Evolutionary conservation across 2,888 invertebrate species (phyloP).

Genomic region (Mechanitis messenoides): DNA sequence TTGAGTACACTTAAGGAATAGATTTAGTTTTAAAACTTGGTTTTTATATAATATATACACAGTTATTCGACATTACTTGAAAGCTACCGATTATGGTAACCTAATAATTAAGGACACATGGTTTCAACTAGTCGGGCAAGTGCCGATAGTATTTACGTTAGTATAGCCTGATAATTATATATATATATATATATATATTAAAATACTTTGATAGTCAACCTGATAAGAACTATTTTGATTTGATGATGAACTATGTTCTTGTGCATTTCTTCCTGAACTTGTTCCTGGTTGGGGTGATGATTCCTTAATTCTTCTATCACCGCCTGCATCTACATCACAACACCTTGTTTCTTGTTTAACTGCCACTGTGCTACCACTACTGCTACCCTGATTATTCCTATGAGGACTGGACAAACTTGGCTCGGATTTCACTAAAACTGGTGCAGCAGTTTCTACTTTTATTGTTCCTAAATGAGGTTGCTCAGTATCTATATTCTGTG

Average conservation of each 20-base stretch:
- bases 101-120: too few species aligned
- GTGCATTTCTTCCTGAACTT: constrained; percentile 44
- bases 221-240: constrained; percentile 31
- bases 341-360: constrained; percentile 41
- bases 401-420: constrained; percentile 32
- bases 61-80: too few species aligned
- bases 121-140: too few species aligned
- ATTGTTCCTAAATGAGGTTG: constrained; percentile 5
- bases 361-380: constrained; percentile 35
- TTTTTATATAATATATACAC: too few species aligned
- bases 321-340: constrained; percentile 40
- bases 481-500: constrained; percentile 20
- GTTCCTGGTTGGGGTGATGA: constrained; percentile 62
- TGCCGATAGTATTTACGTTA: too few species aligned
- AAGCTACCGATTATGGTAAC: too few species aligned
- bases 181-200: constrained; percentile 3
- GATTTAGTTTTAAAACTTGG: neutral
- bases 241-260: constrained; percentile 31
- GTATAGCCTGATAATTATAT: neutral
- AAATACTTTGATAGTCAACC: constrained; percentile 29
- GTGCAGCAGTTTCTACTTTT: constrained; percentile 20
- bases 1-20: neutral
- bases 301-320: constrained; percentile 43
- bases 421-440: constrained; percentile 47
- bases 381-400: constrained; percentile 23